Base-by-base conservation (phyloP, 2,888 invertebrate species). In the Xanthostigma xanthostigma region DNA sequence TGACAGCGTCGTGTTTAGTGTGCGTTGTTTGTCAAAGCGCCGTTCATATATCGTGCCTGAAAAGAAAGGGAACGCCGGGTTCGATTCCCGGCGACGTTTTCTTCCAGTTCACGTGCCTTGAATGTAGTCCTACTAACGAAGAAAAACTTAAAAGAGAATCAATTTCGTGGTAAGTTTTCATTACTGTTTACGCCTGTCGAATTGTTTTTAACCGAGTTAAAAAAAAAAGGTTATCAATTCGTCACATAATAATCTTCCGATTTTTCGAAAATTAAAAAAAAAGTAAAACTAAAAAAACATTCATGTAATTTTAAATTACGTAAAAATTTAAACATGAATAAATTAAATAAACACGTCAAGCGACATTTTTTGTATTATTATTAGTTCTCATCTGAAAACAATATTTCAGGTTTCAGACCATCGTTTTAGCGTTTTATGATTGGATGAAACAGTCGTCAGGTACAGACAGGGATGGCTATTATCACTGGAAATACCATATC, bases 401-500 rank as follows among this genome's bases (percentile, higher is more conserved):
- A 9, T 45, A 56, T 62, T 66, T 2, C 63, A 84, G 84, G 86
- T 73, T 86, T 1, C 79, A 81, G 61, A 78, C 83, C 2, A 75
- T 90, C 6, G 71, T 81, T 35, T 61, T 91, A 52, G 75, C 84
- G 0, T 63, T 91, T n/a, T 81, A 87, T 60, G 87, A 91, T 66
- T 68, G 91, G 17, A 78, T 80, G 54, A 72, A 75, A 17, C 79
- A 80, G 56, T 79, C 79, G 0, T 76, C 78, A 10, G 83, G 84
- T 1, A 76, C 88, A 49, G 86, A 89, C 52, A 80, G 82, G 61
- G 76, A 79, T 60, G 90, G 90, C 2, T 90, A 79, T 66, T 91
- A 86, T 60, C 87, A 89, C 62, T 91, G 88, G 81, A 81, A 85
- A 59, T 82, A 82, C 4, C 88, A 91, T 60, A 82, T 91, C 44